phyloP scores from a whole-genome alignment of 2,113 vertebrate genomes.

The Crocuta crocuta region DNA sequence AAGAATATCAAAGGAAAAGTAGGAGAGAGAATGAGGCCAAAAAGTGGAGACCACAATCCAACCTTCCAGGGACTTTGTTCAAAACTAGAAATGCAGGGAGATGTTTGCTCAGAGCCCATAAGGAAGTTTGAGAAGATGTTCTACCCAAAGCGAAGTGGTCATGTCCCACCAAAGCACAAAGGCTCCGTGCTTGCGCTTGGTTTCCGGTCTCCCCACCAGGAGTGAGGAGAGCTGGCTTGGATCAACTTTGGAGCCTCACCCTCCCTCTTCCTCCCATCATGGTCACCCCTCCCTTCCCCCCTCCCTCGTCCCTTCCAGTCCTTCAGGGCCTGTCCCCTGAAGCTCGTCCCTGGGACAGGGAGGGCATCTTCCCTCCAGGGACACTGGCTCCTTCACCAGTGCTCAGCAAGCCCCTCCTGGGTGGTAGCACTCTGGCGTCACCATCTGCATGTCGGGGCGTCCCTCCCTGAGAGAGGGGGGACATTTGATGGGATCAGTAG shows the following conservation, averaged over 20 bases:
- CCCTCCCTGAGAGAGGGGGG: neutral
- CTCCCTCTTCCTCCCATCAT: neutral
- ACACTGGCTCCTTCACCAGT: rapidly evolving
- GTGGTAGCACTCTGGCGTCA: neutral
- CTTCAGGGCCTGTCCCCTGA: neutral
- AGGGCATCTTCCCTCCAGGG: neutral
- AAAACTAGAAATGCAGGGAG: neutral
- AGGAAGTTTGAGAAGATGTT: neutral
- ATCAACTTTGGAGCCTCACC: neutral
- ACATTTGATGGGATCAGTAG: neutral
- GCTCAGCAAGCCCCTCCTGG: neutral
- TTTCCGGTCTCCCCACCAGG: neutral
- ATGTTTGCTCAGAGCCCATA: neutral
- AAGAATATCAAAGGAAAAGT: neutral
- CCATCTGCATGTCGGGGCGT: neutral
- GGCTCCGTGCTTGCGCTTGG: neutral
- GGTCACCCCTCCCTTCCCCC: neutral
- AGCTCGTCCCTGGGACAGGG: neutral
- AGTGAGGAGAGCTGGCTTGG: neutral
- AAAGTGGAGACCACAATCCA: neutral
- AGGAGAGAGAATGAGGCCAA: neutral
- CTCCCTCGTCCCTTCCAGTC: neutral
- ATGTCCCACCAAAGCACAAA: neutral
- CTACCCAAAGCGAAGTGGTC: neutral
- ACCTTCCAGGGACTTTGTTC: neutral